Evolutionary conservation across 2,888 invertebrate species (phyloP).

Genomic region (Oligia strigilis): DNA sequence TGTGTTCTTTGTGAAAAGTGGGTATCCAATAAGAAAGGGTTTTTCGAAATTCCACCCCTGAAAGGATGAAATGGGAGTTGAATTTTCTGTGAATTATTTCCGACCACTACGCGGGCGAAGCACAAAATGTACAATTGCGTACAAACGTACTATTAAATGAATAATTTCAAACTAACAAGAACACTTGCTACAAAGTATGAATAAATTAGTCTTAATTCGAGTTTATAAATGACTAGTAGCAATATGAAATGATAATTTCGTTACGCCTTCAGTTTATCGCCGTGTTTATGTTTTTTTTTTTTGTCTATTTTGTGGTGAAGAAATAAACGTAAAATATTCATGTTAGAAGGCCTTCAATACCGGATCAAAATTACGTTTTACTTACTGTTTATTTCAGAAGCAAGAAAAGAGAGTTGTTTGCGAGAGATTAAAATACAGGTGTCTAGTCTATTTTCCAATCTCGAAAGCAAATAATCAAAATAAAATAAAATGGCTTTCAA

Average conservation of each 20-base stretch:
- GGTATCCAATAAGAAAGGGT: too few relatives aligned
- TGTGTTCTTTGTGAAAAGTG: too few relatives aligned
- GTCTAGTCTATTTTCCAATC: background rate
- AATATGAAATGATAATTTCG: constrained; percentile 38
- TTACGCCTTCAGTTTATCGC: constrained; percentile 36
- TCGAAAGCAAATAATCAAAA: background rate
- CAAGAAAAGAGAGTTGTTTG: background rate
- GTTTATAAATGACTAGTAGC: constrained; percentile 33
- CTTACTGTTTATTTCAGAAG: background rate
- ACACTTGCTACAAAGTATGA: constrained; percentile 29
- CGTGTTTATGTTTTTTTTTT: constrained; percentile 6
- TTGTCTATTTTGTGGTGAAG: background rate
- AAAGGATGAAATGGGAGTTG: too few relatives aligned
- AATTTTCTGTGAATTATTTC: too few relatives aligned
- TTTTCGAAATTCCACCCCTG: too few relatives aligned
- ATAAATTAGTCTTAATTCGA: constrained; percentile 42
- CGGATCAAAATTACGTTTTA: background rate
- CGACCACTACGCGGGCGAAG: too few relatives aligned
- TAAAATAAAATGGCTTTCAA: background rate
- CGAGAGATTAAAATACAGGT: background rate
- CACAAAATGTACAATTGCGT: constrained; percentile 52
- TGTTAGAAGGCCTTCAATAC: background rate
- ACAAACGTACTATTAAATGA: constrained; percentile 36
- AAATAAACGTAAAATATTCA: background rate
- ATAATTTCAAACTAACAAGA: constrained; percentile 41